Base-by-base conservation (phyloP, 2,888 invertebrate genomes). In the Plagodis dolabraria region DNA sequence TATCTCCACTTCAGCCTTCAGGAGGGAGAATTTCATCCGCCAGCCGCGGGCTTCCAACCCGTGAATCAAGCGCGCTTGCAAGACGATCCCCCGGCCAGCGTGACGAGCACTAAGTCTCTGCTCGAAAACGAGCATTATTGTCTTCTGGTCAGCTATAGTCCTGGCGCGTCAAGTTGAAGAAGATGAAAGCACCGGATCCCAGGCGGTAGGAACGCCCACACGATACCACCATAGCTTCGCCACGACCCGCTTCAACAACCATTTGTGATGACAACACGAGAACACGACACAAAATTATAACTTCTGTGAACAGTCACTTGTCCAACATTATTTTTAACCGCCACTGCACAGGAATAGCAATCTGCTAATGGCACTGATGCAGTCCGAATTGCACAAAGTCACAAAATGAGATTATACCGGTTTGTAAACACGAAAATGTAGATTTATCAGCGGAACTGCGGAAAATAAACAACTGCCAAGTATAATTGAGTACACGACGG, bases 131-230 rank as follows among this genome's bases (percentile, higher is more conserved):
- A 92, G 92, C 92, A 92, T 92, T 71, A 62, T 69, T 61, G 44
- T 54, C 58, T 87, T 76, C 87, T 89, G 84, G 92, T 92, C 92
- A 92, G 92, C 92, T 92, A 73, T 92, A 82, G 73, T 92, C 92
- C 77, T 92, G 92, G 65, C 92, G 83, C 60, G 92, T 92, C 75
- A 92, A 73, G 75, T 92, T 92, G 79, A 87, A 89, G 83, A 87
- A 92, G 71, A 88, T 81, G 71, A 92, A 92, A 65, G 92, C 91
- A 66, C 91, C 92, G 66, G 85, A 87, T 61, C 86, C 82, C 54
- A 86, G 76, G 63, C 85, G 85, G 76, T 82, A 85, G 64, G 79
- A 81, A 65, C 79, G 79, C 69, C 83, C 80, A 71, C 85, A 71
- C 74, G 69, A 76, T 80, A 85, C 82, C 83, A 92, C 86, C 92